These are phyloP conservation scores for Diarsia brunnea DNA, from an alignment of 2,888 invertebrate genomes.

Conservation along the genomic window DNA sequence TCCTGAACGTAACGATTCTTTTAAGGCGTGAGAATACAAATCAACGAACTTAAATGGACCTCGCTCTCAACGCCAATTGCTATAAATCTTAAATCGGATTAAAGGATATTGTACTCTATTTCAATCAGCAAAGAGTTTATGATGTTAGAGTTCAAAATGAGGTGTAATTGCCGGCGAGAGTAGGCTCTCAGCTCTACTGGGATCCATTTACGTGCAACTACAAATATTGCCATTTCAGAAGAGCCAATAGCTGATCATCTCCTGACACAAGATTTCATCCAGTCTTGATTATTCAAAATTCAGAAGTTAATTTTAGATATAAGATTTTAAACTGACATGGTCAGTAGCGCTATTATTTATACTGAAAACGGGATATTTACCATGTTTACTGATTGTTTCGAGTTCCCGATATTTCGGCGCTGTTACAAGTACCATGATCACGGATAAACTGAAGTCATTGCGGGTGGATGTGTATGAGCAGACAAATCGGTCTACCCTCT, in stretches of 20 bases:
- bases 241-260: slow-evolving; percentile 7
- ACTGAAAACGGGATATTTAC: too few species aligned
- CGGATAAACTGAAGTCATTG: too few species aligned
- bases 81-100: slow-evolving; percentile 45
- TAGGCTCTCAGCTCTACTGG: slow-evolving; percentile 27
- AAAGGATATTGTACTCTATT: slow-evolving; percentile 43
- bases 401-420: too few species aligned
- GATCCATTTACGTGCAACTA: slow-evolving; percentile 39
- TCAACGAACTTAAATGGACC: slow-evolving; percentile 48
- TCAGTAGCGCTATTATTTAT: too few species aligned
- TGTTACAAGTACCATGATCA: too few species aligned
- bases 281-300: neutral
- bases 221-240: slow-evolving; percentile 46
- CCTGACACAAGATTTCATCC: neutral
- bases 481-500: too few species aligned
- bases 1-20: slow-evolving; percentile 48
- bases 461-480: too few species aligned
- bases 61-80: slow-evolving; percentile 49
- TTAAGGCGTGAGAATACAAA: slow-evolving; percentile 59
- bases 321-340: too few species aligned
- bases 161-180: slow-evolving; percentile 17
- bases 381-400: too few species aligned
- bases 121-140: slow-evolving; percentile 26
- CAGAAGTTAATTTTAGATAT: slow-evolving; percentile 3
- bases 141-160: slow-evolving; percentile 14